phyloP scores from a whole-genome alignment of 2,113 vertebrate species.

The Tachysurus vachellii region DNA sequence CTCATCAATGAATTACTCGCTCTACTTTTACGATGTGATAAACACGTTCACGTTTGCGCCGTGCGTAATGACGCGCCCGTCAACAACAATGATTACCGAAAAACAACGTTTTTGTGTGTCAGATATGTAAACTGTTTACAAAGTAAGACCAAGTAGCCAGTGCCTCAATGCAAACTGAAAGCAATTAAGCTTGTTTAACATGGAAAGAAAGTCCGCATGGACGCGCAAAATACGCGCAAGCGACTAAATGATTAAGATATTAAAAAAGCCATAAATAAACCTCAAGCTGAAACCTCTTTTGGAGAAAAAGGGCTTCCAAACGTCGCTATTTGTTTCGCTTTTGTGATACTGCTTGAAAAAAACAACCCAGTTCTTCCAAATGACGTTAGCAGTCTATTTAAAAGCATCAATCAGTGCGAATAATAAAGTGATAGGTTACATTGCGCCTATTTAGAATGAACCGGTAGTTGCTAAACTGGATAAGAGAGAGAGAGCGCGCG shows the following conservation, averaged over 20 bases:
- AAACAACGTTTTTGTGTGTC: not conserved
- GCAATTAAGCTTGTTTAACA: not conserved
- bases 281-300: not conserved
- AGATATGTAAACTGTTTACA: not conserved
- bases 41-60: not conserved
- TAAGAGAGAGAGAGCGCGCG: not conserved
- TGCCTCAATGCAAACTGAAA: not conserved
- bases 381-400: not conserved
- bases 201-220: not conserved
- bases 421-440: conserved; percentile 13
- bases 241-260: not conserved
- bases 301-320: not conserved
- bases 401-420: not conserved
- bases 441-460: conserved; percentile 33
- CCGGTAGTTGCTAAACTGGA: conserved; percentile 8
- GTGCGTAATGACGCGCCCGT: not conserved
- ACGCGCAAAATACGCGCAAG: not conserved
- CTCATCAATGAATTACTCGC: not conserved
- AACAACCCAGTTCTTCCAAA: not conserved
- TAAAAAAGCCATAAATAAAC: not conserved
- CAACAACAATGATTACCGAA: not conserved
- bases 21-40: not conserved
- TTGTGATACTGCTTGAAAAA: not conserved
- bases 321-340: not conserved
- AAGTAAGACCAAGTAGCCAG: not conserved